Evolutionary conservation across 2,888 invertebrate species (phyloP), one percentile per base, ranked within the genome.

Genomic region (Lucinisca nassula): DNA sequence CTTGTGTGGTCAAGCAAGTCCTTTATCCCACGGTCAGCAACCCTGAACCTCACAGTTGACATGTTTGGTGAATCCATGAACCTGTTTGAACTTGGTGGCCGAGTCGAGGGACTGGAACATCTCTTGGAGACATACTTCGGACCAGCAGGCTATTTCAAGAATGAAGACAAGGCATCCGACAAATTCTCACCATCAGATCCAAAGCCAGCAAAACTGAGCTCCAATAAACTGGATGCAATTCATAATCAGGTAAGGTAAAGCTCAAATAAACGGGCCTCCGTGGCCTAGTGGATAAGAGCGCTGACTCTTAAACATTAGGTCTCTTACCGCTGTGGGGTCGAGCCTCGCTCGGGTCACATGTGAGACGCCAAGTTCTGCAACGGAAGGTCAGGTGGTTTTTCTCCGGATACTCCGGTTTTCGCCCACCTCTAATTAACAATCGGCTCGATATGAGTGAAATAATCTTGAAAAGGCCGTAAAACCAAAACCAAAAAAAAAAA

Each of bases 101-200:
- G 99, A 84, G 97, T 97, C 14, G 98, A 99, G 97, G 99, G 99
- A 1, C 97, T 99, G 92, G 99, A 99, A 95, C 82, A 97, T 91
- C 97, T 98, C 95, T 97, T 98, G 76, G 98, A 98, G 95, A 97
- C 97, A 37, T 97, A 98, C 87, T 98, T 99, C 95, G 98, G 98
- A 0, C 98, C 98, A 2, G 80, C 89, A 32, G 93, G 94, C 40
- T 90, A 92, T 78, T 97, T 98, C 38, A 97, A 96, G 67, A 83
- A 91, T 30, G 78, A 83, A 37, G 78, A 85, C 21, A 84, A 85
- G 58, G 80, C 73, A 4, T 67, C 72, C 70, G 87, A 85, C 58
- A 79, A 81, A 8, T 78, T 85, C n/a, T 85, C 90, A 27, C 82
- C 87, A 67, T 84, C 87, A n/a, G 81, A 0, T 98, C 90, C 90